Evolutionary conservation across 2,797 vertebrate genomes (phyloP).

Genomic region (Coranthus polyacanthus): DNA sequence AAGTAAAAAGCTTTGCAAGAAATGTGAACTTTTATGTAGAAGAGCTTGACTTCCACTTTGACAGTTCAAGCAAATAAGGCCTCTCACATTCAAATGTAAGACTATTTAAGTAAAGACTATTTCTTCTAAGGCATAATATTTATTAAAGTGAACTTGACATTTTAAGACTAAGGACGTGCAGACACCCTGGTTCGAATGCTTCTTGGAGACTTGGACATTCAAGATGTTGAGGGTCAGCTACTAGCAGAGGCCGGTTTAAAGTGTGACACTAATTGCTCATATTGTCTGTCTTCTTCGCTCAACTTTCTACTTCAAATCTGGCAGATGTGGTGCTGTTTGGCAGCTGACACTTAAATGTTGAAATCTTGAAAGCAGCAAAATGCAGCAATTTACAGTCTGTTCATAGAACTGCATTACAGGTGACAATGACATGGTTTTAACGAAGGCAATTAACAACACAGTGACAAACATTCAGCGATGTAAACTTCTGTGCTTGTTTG

Average conservation of each 20-base stretch:
- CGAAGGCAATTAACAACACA: conserved; percentile 1
- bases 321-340: not conserved
- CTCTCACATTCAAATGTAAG: no score
- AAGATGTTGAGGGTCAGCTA: not conserved
- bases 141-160: no score
- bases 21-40: no score
- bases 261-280: not conserved
- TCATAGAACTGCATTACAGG: not conserved
- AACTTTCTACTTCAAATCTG: not conserved
- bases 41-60: no score
- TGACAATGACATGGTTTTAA: conserved; percentile 15
- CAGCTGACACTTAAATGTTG: not conserved
- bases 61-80: no score
- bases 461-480: conserved; percentile 20
- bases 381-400: not conserved
- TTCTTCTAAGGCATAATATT: no score
- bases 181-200: not conserved
- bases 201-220: conserved; percentile 4
- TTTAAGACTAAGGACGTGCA: no score
- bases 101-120: no score
- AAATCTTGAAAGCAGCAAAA: not conserved
- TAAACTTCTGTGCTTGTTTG: conserved; percentile 9
- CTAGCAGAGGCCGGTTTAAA: not conserved
- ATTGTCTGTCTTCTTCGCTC: not conserved
- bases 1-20: no score